Evolutionary conservation across 64 coral and sea anemone genomes (phyloP).

Genomic region (Astreopora myriophthalma): DNA sequence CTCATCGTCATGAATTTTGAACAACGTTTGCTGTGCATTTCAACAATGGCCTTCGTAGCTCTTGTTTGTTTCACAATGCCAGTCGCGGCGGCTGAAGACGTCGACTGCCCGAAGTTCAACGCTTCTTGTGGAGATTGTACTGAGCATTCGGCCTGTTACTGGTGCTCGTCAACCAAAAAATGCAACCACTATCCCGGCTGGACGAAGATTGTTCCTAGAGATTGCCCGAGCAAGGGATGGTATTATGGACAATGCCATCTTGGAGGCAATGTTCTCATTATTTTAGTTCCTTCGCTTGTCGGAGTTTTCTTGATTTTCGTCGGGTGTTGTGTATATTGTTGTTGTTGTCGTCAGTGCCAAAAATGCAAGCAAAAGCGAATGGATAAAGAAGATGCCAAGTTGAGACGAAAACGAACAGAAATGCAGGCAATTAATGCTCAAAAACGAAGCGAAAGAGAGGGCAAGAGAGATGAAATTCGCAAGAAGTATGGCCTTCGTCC

Average conservation of each 20-base stretch:
- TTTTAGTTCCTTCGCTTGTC: conserved; percentile 71
- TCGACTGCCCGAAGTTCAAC: conserved; percentile 68
- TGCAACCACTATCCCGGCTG: conserved; percentile 84
- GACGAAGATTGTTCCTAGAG: conserved; percentile 81
- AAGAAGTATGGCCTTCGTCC: conserved; percentile 88
- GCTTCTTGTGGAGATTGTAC: conserved; percentile 74
- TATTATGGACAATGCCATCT: conserved; percentile 83
- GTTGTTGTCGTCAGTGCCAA: conserved; percentile 76
- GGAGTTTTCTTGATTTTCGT: conserved; percentile 65
- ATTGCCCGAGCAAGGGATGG: conserved; percentile 86
- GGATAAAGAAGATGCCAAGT: conserved; percentile 86
- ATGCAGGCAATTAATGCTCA: conserved; percentile 79
- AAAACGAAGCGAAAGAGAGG: conserved; percentile 72
- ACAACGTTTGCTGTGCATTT: not conserved
- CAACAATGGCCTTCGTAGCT: not conserved
- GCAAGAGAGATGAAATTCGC: conserved; percentile 78
- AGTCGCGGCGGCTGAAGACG: conserved; percentile 47
- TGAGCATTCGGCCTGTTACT: conserved; percentile 70
- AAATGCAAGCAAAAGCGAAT: conserved; percentile 85
- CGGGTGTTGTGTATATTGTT: conserved; percentile 90
- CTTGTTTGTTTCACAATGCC: conserved; percentile 68
- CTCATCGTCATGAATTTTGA: not conserved
- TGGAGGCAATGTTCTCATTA: conserved; percentile 70
- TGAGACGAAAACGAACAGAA: conserved; percentile 89
- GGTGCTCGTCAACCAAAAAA: conserved; percentile 45